Percentiles rank a stretch among this genome's conserved stretches.
Conservation (phyloP, 2,113 vertebrate genomes). For the Lophius piscatorius region DNA sequence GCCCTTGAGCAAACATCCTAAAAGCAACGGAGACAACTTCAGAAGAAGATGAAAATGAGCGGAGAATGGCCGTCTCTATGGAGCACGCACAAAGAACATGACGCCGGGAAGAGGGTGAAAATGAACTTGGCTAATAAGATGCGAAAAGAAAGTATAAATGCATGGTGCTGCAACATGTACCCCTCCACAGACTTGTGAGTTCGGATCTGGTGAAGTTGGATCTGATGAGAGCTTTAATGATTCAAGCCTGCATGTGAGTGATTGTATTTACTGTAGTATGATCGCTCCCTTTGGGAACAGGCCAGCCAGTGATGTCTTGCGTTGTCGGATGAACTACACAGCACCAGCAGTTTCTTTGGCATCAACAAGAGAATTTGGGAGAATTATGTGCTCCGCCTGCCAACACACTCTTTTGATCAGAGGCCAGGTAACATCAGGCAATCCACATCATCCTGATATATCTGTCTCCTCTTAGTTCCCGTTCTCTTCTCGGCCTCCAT, state of each 20-base stretch:
- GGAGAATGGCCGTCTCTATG: too few species aligned
- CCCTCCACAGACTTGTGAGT: neutral
- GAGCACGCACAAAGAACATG: too few species aligned
- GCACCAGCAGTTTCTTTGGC: slow-evolving; percentile 46
- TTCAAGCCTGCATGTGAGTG: too few species aligned
- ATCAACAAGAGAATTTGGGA: slow-evolving; percentile 12
- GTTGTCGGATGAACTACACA: slow-evolving; percentile 24
- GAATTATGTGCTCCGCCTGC: slow-evolving; percentile 64
- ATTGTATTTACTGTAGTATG: neutral
- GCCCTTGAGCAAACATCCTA: slow-evolving; percentile 2
- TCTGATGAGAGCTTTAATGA: too few species aligned
- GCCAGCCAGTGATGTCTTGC: slow-evolving; percentile 24
- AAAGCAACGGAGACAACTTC: neutral
- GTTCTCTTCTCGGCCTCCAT: slow-evolving; percentile 37
- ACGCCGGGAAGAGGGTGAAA: too few species aligned
- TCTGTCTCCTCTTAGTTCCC: slow-evolving; percentile 14
- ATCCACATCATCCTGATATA: slow-evolving; percentile 62
- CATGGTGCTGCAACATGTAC: neutral
- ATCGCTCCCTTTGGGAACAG: neutral
- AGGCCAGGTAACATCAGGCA: slow-evolving; percentile 62
- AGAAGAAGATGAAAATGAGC: neutral
- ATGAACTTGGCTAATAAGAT: slow-evolving; percentile 2
- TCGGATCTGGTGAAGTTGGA: too few species aligned
- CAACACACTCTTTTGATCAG: slow-evolving; percentile 65
- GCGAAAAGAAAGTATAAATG: neutral